These are phyloP conservation scores for Bambusicola thoracicus DNA, from an alignment of 2,113 vertebrate species.

Conservation along the genomic window DNA sequence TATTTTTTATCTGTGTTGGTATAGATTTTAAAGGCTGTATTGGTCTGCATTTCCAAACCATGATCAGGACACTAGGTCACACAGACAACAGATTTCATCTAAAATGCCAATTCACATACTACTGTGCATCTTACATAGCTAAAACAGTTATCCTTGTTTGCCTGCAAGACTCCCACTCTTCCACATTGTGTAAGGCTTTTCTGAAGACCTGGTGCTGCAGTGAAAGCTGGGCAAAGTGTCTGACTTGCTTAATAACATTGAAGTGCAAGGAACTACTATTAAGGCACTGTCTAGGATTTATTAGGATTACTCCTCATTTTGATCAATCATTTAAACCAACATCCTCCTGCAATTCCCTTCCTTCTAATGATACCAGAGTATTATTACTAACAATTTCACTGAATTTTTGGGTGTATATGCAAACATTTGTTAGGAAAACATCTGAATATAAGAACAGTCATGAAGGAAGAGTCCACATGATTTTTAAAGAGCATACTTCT, in stretches of 20 bases:
- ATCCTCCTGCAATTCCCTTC: background rate
- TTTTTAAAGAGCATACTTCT: background rate
- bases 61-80: background rate
- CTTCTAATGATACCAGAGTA: background rate
- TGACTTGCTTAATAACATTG: background rate
- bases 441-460: constrained; percentile 1
- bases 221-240: background rate
- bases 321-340: background rate
- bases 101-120: background rate
- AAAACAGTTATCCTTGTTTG: background rate
- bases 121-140: background rate
- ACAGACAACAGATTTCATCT: background rate
- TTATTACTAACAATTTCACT: background rate
- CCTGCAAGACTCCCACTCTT: background rate
- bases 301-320: background rate
- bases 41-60: background rate
- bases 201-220: background rate
- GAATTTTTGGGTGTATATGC: background rate
- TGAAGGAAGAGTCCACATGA: background rate
- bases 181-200: background rate
- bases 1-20: background rate
- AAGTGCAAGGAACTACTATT: background rate
- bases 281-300: background rate
- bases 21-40: background rate
- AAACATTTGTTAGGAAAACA: background rate